Percentiles rank a stretch among this genome's conserved stretches.
Evolutionary conservation across 2,113 vertebrate species (phyloP).

Genomic region (Neomonachus schauinslandi): DNA sequence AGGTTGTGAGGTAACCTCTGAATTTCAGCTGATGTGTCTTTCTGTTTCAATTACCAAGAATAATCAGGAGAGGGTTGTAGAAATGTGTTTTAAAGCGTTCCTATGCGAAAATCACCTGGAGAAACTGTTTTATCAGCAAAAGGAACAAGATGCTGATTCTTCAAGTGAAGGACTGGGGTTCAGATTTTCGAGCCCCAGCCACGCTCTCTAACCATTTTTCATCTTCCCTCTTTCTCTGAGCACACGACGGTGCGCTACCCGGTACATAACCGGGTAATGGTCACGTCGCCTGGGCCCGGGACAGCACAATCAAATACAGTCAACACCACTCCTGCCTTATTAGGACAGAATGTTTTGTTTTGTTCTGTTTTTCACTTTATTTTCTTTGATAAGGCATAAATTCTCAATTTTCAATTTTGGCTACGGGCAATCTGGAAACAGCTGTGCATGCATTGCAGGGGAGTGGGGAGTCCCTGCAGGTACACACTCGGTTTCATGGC

Average conservation of each 20-base stretch:
- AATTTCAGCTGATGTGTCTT: slow-evolving; percentile 57
- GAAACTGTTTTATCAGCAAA: slow-evolving; percentile 76
- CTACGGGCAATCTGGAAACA: slow-evolving; percentile 57
- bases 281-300: not conserved
- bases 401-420: slow-evolving; percentile 47
- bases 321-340: not conserved
- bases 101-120: slow-evolving; percentile 33
- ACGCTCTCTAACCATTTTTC: not conserved
- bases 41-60: slow-evolving; percentile 63
- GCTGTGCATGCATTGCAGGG: not conserved
- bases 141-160: slow-evolving; percentile 56
- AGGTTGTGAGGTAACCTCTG: slow-evolving; percentile 23
- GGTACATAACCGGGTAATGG: fast-evolving
- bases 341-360: not conserved
- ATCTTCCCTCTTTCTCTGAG: not conserved
- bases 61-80: slow-evolving; percentile 69
- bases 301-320: not conserved
- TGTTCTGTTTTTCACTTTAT: not conserved
- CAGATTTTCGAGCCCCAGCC: not conserved
- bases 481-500: slow-evolving; percentile 65
- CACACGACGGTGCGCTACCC: fast-evolving
- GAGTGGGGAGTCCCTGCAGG: not conserved
- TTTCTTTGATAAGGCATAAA: slow-evolving; percentile 58
- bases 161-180: slow-evolving; percentile 1
- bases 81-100: slow-evolving; percentile 62